Evolutionary conservation across 2,113 vertebrate genomes (phyloP), one percentile per base, ranked within the genome.

Genomic region (Hydrochoerus hydrochaeris): DNA sequence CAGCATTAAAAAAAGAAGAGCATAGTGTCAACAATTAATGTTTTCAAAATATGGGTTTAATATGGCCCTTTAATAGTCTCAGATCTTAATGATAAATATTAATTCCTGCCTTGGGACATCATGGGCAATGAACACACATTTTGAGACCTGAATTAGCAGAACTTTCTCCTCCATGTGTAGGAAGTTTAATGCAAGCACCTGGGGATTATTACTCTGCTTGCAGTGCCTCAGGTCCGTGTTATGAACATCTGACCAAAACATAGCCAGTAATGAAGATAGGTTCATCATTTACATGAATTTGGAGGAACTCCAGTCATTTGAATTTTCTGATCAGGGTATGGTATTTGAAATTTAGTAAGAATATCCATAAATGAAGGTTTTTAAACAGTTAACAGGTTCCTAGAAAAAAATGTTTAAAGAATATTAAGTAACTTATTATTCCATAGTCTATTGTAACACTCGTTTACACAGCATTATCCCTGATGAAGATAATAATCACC

Each of bases 371-470:
- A 88, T 90, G 30, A 22, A 89, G 20, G 10, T 58, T 95, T 92
- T 65, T 0, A 49, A 71, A 67, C 46, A 94, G 78, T 26, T 69
- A 62, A 44, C 9, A 63, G 85, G 88, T 84, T 93, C 41, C 8
- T 95, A 44, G 9, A 63, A 84, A 91, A 73, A 95, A 92, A n/a
- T 84, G 24, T 60, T 93, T 90, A 88, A 88, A 90, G 62, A 80
- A 57, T 13, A 69, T 84, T 85, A 69, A 81, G 6, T 69, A 90
- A 77, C 17, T 67, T 84, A 58, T 19, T 84, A 52, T 19, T 1
- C 4, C 35, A 58, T 10, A 89, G 52, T 8, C 3, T 7, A 69
- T 35, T 44, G 58, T 20, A 86, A 77, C 60, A 60, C 35, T 44
- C 10, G 8, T 90, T 96, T 77, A 82, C 0, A 69, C 7, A 78